Evolutionary conservation across 2,888 invertebrate species (phyloP).

Genomic region (Tetropium fuscum): DNA sequence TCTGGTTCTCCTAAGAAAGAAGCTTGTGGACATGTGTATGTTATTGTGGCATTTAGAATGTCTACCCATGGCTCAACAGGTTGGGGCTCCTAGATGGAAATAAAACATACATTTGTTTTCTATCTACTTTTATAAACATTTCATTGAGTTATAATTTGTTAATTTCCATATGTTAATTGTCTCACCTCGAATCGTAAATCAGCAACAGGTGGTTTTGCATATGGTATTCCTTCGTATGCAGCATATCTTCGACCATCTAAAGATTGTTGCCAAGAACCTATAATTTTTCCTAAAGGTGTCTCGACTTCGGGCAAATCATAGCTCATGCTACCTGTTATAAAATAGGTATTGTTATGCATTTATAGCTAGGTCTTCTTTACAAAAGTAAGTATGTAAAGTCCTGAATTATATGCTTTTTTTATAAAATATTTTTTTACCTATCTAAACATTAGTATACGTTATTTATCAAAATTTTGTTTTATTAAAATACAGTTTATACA

Average conservation of each 20-base stretch:
- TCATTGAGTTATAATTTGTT: background rate
- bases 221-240: slow-evolving; percentile 12
- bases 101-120: background rate
- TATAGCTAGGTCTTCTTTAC: too few relatives aligned
- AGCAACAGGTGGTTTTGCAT: slow-evolving; percentile 14
- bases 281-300: slow-evolving; percentile 6
- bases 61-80: slow-evolving; percentile 12
- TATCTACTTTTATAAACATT: background rate
- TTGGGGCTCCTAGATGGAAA: slow-evolving; percentile 5
- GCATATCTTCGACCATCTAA: background rate
- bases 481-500: too few relatives aligned
- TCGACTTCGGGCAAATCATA: slow-evolving; percentile 14
- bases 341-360: too few relatives aligned
- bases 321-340: too few relatives aligned
- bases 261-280: background rate
- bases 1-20: background rate
- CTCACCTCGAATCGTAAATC: slow-evolving; percentile 17
- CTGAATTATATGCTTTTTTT: too few relatives aligned
- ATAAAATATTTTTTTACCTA: too few relatives aligned
- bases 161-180: background rate
- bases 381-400: too few relatives aligned
- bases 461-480: too few relatives aligned
- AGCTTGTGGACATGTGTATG: slow-evolving; percentile 7
- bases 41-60: background rate
- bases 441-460: too few relatives aligned